Evolutionary conservation across 2,797 vertebrate genomes (phyloP).

Genomic region (Tapirus indicus): DNA sequence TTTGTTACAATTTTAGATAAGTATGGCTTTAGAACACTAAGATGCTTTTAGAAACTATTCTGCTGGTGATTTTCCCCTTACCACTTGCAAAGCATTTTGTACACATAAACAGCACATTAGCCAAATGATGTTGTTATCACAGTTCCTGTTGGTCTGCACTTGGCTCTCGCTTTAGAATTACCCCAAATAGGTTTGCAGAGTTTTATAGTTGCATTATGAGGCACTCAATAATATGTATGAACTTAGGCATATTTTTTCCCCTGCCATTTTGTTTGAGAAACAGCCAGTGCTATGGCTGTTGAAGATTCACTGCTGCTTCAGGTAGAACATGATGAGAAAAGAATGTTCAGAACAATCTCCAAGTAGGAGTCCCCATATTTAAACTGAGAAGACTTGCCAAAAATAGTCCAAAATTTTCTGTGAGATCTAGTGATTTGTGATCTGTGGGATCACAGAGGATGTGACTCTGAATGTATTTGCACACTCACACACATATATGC

Average conservation of each 20-base stretch:
- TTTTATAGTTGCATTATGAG: constrained; percentile 59
- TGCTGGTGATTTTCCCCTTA: constrained; percentile 69
- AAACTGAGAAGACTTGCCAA: background rate
- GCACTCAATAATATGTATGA: constrained; percentile 65
- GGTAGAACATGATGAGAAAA: background rate
- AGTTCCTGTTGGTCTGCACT: constrained; percentile 62
- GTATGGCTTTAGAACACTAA: constrained; percentile 77
- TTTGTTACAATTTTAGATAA: constrained; percentile 72
- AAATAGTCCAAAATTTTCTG: background rate
- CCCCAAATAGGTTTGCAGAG: constrained; percentile 66
- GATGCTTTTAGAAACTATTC: constrained; percentile 78
- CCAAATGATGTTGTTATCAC: constrained; percentile 69
- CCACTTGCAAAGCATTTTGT: constrained; percentile 68
- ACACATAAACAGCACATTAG: constrained; percentile 72
- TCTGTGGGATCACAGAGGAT: background rate
- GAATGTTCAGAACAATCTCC: background rate
- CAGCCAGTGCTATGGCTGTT: background rate
- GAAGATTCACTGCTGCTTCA: constrained; percentile 31
- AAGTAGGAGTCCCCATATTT: background rate
- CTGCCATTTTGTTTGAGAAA: constrained; percentile 34
- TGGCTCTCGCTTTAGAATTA: constrained; percentile 65
- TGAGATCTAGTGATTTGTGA: background rate
- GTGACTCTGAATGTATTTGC: background rate
- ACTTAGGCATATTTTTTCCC: background rate
- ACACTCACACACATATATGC: background rate